These are phyloP conservation scores for Avahi laniger DNA, from an alignment of 2,797 vertebrate species.

Conservation along the genomic window DNA sequence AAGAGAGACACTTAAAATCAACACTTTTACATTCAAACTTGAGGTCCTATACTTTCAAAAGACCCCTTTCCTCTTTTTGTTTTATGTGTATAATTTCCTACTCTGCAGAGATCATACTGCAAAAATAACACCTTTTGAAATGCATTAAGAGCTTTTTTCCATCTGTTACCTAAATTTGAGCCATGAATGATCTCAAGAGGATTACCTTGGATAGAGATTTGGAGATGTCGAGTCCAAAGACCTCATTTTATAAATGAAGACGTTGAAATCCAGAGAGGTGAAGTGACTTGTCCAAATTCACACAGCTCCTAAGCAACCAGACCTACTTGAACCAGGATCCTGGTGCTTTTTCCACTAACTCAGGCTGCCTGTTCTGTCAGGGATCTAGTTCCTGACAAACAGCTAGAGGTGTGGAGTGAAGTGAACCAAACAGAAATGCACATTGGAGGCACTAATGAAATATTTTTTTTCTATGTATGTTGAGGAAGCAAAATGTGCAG, in stretches of 20 bases:
- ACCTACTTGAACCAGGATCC: background rate
- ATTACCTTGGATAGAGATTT: background rate
- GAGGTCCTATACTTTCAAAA: conserved; percentile 13
- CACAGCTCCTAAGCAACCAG: background rate
- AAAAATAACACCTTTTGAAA: conserved; percentile 41
- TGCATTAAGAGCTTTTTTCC: conserved; percentile 1
- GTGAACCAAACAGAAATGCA: background rate
- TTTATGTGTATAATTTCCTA: background rate
- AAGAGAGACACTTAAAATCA: background rate
- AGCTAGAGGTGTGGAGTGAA: background rate
- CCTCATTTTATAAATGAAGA: background rate
- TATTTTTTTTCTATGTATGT: background rate
- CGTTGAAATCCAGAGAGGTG: background rate
- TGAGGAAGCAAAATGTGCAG: background rate
- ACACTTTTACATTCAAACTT: conserved; percentile 16
- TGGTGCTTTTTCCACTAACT: background rate
- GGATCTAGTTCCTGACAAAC: background rate
- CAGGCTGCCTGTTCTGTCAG: background rate
- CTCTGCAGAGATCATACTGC: background rate
- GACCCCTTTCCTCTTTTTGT: background rate
- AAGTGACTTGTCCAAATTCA: background rate
- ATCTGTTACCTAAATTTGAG: background rate
- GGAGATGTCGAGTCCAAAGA: background rate
- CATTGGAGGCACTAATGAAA: background rate
- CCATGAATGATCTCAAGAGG: background rate